Base-by-base conservation (phyloP, 2,888 invertebrate genomes). In the Ochropleura plecta region DNA sequence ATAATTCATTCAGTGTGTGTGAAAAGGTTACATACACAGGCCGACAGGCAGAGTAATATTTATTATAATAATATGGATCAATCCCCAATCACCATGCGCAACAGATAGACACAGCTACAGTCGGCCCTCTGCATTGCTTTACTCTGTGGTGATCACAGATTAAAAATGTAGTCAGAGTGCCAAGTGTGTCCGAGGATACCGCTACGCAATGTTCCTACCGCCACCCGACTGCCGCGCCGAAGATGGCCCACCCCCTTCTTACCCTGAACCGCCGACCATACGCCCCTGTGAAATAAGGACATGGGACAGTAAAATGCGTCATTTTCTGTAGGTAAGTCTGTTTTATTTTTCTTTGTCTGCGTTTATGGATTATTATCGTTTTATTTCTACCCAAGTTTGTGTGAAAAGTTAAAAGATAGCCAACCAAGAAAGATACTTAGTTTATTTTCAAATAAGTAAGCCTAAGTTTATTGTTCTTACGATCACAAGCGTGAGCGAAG, bases 201-300 rank as follows among this genome's bases (percentile, higher is more conserved):
- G 42, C 81, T 69, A 78, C 70, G 20, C 69, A 78, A 40, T 78
- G 40, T 66, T 60, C n/a, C 60, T 46, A 14, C 53, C 51, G 44
- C 77, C 77, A 60, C 78, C 78, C 82, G 44, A 55, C 48, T 51
- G 60, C 66, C 60, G 49, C 78, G 44, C 67, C 40, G 30, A 82
- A 82, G 77, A 76, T 81, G 82, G 64, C 51, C 76, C 81, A 64
- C 64, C 77, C 82, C 77, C 77, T 77, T 81, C 82, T 53, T 82
- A 30, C 77, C 51, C 71, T 30, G 78, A 65, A 30, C 68, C 77
- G 67, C 57, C 48, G 48, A 77, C 82, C 78, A 77, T 62, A 82
- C 82, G 60, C 78, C 83, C 68, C 53, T 55, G 60, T 76, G 44
- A 77, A 60, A 64, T 18, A 82, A 67, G 60, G 77, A 78, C 53